Base-by-base conservation (phyloP, 1,140 invertebrate genomes). In the Platyura marginata region DNA sequence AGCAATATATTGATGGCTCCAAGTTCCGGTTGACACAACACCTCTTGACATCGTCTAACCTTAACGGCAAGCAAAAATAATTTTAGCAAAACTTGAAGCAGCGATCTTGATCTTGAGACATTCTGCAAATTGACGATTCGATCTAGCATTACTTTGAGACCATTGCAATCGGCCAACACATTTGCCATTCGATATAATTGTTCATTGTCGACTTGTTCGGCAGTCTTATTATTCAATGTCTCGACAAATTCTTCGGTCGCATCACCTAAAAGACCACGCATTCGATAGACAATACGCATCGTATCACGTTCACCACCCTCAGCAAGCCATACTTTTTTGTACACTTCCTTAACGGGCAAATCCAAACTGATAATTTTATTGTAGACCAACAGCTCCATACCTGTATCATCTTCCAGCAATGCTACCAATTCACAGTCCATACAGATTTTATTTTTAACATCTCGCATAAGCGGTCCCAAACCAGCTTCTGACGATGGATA, bases 161-260 rank as follows among this genome's bases (percentile, higher is more conserved):
- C 93, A 36, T 84, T 85, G 67, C 83, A 87, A 44, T 86, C 73
- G 8, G 75, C 77, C 50, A 92, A 48, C 0, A 75, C 71, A 52
- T 75, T 75, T 1, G 72, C 74, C 72, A 77, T 74, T 45, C 59
- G 56, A 57, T 92, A 97, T 0, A 93, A 77, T 59, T 93, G 84
- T 59, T 98, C 93, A 49, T 92, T 90, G 57, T 97, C 89, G 1
- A 93, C 79, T 46, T 87, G 79, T 55, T 88, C 82, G 48, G 90
- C 85, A 48, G 79, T 81, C 47, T 84, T 90, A 49, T 72, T 70
- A 39, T 85, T 88, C 16, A 98, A 64, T 3, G 83, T 90, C 64
- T 97, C 93, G 11, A 98, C 87, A 64, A 98, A 97, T 63, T 97
- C 93, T 59, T 97, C 94, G 1, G 94, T 98, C 1, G 94, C 93